A percentile compares a stretch with the other conserved stretches of the same genome.
phyloP scores from a whole-genome alignment of 2,888 invertebrate species.

The Agrochola litura region DNA sequence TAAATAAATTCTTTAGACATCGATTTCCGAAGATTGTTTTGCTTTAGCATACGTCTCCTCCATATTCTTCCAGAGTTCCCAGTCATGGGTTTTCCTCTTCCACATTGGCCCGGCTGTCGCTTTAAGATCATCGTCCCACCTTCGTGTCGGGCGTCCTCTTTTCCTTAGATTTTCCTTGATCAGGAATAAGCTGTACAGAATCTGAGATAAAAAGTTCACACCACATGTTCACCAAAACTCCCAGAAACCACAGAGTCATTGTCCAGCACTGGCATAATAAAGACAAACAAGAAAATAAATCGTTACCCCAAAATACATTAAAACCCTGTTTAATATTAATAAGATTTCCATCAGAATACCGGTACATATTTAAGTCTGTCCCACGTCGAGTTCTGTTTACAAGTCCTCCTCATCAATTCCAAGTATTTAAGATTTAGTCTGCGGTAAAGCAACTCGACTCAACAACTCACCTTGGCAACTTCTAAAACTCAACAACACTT shows the following conservation, averaged over 20 bases:
- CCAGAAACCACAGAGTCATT: not conserved
- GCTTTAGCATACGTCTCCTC: too few relatives aligned
- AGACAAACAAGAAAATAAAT: slow-evolving; percentile 17
- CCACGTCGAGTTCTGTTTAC: slow-evolving; percentile 36
- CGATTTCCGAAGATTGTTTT: too few relatives aligned
- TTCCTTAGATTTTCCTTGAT: too few relatives aligned
- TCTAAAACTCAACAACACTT: slow-evolving; percentile 45
- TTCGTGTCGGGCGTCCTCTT: too few relatives aligned
- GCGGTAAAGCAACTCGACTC: slow-evolving; percentile 22
- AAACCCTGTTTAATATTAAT: slow-evolving; percentile 32
- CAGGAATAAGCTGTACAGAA: not conserved
- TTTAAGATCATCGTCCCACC: too few relatives aligned
- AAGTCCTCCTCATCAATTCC: slow-evolving; percentile 59
- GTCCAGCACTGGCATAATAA: not conserved
- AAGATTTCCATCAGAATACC: slow-evolving; percentile 27
- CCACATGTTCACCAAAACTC: not conserved
- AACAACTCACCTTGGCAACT: slow-evolving; percentile 45
- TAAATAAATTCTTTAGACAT: too few relatives aligned
- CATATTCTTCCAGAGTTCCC: too few relatives aligned
- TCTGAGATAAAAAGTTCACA: not conserved
- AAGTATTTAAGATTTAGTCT: slow-evolving; percentile 57
- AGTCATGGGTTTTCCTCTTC: too few relatives aligned
- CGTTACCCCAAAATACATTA: slow-evolving; percentile 9
- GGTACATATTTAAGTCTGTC: slow-evolving; percentile 38
- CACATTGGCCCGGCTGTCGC: too few relatives aligned